These are phyloP conservation scores for Pterocles gutturalis DNA, from an alignment of 2,113 vertebrate species.

Conservation along the genomic window DNA sequence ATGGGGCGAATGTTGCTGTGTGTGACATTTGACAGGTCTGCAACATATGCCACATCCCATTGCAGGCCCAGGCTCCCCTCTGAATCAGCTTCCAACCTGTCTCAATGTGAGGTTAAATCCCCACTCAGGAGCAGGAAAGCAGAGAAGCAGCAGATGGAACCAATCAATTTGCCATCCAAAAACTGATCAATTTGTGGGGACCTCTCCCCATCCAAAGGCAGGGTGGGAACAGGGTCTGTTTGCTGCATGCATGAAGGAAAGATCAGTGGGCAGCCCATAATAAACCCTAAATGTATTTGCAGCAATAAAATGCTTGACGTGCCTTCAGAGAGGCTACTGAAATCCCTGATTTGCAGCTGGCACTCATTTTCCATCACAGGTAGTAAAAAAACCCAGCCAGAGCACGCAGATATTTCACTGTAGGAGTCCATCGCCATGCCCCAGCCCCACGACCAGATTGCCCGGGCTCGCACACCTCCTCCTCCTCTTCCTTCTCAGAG, in stretches of 20 bases:
- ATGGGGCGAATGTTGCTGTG: background rate
- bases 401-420: background rate
- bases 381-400: conserved; percentile 62
- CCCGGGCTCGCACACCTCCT: background rate
- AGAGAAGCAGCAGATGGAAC: conserved; percentile 61
- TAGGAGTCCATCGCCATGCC: background rate
- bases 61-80: background rate
- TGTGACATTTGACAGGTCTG: conserved; percentile 53
- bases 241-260: background rate
- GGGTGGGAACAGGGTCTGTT: background rate
- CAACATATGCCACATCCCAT: conserved; percentile 1
- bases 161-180: conserved; percentile 45
- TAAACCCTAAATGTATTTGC: conserved; percentile 64
- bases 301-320: conserved; percentile 67
- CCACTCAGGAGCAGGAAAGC: conserved; percentile 1
- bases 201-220: background rate
- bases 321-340: conserved; percentile 66
- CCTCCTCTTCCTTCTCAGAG: conserved; percentile 44
- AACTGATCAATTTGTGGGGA: conserved; percentile 23
- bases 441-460: background rate
- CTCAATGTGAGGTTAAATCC: conserved; percentile 13
- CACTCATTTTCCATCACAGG: conserved; percentile 67
- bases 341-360: conserved; percentile 72
- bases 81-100: conserved; percentile 10
- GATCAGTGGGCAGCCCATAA: conserved; percentile 55